Conservation (phyloP, 2,797 vertebrate species). For the Myotis pilosus region DNA sequence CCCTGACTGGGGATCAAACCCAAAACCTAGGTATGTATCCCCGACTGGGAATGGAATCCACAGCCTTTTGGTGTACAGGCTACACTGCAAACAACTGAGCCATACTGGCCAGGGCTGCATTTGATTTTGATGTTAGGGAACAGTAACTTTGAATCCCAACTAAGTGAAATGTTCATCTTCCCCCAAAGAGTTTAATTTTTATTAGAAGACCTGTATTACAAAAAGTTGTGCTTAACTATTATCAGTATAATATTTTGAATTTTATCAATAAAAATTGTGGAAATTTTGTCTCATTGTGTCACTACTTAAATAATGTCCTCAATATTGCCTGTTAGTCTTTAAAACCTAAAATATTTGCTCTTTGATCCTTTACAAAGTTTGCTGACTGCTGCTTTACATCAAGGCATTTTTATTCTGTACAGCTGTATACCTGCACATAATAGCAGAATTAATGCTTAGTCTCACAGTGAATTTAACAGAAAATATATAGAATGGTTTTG, state of each 20-base stretch:
- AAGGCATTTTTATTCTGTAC: not conserved
- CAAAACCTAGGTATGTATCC: not conserved
- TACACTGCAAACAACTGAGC: not conserved
- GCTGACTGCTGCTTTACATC: not conserved
- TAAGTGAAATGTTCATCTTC: not conserved
- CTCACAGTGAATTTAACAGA: not conserved
- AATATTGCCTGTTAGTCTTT: constrained; percentile 6
- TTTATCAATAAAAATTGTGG: not conserved
- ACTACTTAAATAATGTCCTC: not conserved
- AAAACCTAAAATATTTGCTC: constrained; percentile 10
- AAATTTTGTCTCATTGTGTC: not conserved
- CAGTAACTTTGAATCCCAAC: not conserved
- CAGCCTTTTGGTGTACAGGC: not conserved
- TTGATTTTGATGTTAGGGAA: not conserved
- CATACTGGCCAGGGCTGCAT: not conserved
- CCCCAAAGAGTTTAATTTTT: not conserved
- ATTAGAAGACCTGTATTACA: not conserved
- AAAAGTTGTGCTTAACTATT: not conserved
- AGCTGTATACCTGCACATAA: not conserved
- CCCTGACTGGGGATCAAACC: not conserved
- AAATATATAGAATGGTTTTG: not conserved
- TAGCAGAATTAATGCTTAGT: not conserved
- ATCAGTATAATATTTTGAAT: constrained; percentile 28
- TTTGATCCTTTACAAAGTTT: not conserved
- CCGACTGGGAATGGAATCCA: not conserved